A percentile compares a stretch with the other conserved stretches of the same genome.
Conservation (phyloP, 1,140 invertebrate species). For the Hyles euphorbiae region DNA sequence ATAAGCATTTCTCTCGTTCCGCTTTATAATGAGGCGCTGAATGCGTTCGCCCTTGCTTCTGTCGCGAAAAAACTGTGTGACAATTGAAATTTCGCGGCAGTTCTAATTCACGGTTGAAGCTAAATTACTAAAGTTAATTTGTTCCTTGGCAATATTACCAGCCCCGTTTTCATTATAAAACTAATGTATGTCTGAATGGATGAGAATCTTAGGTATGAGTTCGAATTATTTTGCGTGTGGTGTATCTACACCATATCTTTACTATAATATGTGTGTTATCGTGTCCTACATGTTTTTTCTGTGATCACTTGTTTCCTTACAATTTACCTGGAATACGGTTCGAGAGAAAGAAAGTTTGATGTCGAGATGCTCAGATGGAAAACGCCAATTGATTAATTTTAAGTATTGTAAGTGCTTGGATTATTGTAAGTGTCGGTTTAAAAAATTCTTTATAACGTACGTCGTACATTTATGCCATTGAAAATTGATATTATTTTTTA, state of each 20-base stretch:
- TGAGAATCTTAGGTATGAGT: constrained; percentile 41
- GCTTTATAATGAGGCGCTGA: background rate
- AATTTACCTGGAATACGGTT: constrained; percentile 69
- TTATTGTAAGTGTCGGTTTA: constrained; percentile 52
- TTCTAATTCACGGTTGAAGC: constrained; percentile 1
- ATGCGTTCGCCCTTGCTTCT: too few relatives aligned
- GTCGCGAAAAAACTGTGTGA: too few relatives aligned
- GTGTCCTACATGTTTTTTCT: constrained; percentile 51
- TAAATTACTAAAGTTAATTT: constrained; percentile 1
- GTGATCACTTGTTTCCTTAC: constrained; percentile 70
- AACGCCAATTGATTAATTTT: constrained; percentile 65
- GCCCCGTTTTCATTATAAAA: constrained; percentile 19
- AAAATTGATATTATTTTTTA: constrained; percentile 62
- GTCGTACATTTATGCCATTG: constrained; percentile 54
- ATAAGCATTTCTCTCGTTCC: constrained; percentile 1
- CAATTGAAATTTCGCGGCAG: background rate
- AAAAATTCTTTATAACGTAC: constrained; percentile 51
- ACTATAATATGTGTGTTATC: constrained; percentile 48
- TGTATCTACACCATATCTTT: constrained; percentile 36
- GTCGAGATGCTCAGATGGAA: constrained; percentile 59
- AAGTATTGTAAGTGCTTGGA: constrained; percentile 61
- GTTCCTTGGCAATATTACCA: constrained; percentile 3
- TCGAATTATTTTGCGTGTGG: constrained; percentile 39
- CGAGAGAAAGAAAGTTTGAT: constrained; percentile 32
- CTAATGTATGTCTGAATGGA: constrained; percentile 55